These are phyloP conservation scores for Sesamia inferens DNA, from an alignment of 2,888 invertebrate genomes.

Conservation along the genomic window DNA sequence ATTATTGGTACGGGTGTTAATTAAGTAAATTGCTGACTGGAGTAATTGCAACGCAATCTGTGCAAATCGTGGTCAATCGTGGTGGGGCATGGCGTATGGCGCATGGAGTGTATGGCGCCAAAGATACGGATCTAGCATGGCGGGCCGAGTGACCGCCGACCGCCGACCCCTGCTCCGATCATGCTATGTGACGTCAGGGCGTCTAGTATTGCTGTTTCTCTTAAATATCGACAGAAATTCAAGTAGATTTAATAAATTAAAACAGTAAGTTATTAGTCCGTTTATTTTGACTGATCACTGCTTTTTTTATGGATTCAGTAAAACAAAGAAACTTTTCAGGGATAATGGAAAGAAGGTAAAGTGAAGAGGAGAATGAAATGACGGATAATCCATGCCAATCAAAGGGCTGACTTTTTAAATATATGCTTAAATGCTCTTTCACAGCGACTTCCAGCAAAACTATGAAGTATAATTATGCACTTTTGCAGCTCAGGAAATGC, in stretches of 20 bases:
- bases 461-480: no score
- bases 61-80: constrained; percentile 71
- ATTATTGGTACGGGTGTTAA: constrained; percentile 65
- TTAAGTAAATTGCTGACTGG: constrained; percentile 77
- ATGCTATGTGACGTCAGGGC: constrained; percentile 73
- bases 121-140: constrained; percentile 84
- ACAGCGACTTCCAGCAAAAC: not conserved
- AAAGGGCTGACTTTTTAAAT: not conserved
- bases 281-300: not conserved
- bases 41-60: constrained; percentile 80
- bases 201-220: constrained; percentile 31
- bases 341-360: not conserved
- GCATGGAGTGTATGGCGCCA: constrained; percentile 81
- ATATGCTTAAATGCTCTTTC: not conserved
- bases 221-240: constrained; percentile 28
- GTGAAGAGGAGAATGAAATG: not conserved
- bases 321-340: not conserved
- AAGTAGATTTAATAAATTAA: not conserved
- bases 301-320: not conserved
- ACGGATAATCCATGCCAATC: not conserved
- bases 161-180: constrained; percentile 77
- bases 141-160: constrained; percentile 81
- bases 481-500: not conserved
- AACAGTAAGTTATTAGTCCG: not conserved
- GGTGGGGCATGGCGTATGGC: constrained; percentile 54